Conservation (phyloP, 2,888 invertebrate species). For the Patella ulyssiponensis region DNA sequence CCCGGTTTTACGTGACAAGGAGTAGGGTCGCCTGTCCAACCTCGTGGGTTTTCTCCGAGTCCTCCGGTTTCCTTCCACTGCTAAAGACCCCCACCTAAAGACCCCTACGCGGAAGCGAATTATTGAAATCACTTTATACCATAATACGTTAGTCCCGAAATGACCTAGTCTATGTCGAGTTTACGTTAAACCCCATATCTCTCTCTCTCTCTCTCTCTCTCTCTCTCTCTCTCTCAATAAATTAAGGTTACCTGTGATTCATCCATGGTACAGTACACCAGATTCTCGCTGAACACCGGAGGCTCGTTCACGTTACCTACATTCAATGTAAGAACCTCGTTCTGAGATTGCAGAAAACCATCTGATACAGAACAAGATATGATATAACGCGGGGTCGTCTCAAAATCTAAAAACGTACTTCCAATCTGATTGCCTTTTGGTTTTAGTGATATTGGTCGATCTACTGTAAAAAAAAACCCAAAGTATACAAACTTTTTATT, state of each 20-base stretch:
- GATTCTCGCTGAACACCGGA: conserved; percentile 31
- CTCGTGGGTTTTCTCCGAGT: too few species aligned
- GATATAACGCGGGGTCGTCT: conserved; percentile 1
- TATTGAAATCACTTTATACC: too few species aligned
- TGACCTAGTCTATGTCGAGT: too few species aligned
- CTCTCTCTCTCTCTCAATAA: neutral
- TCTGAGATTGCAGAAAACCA: neutral
- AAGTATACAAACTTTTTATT: neutral
- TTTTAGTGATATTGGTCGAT: neutral
- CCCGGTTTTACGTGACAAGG: too few species aligned
- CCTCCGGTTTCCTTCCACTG: too few species aligned
- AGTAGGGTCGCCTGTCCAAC: too few species aligned
- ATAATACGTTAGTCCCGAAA: too few species aligned
- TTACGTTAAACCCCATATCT: too few species aligned
- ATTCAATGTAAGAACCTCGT: conserved; percentile 30
- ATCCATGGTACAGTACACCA: conserved; percentile 31
- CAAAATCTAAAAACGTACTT: neutral
- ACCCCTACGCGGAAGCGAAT: too few species aligned
- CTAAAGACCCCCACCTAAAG: too few species aligned
- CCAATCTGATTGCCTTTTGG: neutral
- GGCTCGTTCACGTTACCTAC: conserved; percentile 45
- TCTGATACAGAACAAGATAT: conserved; percentile 5
- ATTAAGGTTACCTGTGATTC: conserved; percentile 39
- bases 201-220: neutral
- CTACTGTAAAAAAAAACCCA: conserved; percentile 3